Percentiles rank a stretch among this genome's conserved stretches.
phyloP scores from a whole-genome alignment of 2,113 vertebrate genomes.

The Aythya baeri region DNA sequence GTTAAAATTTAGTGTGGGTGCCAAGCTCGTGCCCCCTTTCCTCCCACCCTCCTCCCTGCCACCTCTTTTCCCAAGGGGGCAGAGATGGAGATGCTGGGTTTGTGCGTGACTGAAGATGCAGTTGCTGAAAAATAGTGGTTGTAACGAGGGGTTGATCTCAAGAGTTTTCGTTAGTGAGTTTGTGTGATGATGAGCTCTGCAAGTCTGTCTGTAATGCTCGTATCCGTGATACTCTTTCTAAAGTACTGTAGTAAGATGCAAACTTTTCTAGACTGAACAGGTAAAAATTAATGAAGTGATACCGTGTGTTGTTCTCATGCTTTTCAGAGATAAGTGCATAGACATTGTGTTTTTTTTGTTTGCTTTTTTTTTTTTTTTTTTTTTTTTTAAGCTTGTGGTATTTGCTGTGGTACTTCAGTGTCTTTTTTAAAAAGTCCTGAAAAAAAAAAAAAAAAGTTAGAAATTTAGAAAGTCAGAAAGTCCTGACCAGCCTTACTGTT shows the following conservation, averaged over 20 bases:
- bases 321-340: background rate
- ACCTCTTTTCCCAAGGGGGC: background rate
- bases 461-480: no score
- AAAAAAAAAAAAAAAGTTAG: no score
- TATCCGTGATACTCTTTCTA: background rate
- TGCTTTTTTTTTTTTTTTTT: no score
- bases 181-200: background rate
- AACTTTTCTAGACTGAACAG: background rate
- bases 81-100: background rate
- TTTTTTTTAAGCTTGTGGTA: background rate
- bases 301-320: background rate
- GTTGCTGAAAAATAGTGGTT: background rate
- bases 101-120: background rate
- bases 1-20: background rate
- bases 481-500: background rate
- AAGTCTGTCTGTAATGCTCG: background rate
- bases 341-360: background rate
- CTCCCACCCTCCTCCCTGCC: fast-evolving
- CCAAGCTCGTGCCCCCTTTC: no score
- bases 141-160: background rate
- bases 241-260: background rate
- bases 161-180: background rate
- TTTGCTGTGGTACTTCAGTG: background rate
- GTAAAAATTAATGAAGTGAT: background rate
- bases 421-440: no score